Percentiles rank a stretch among this genome's conserved stretches.
Conservation (phyloP, 2,888 invertebrate species). For the Eupithecia vulgata region DNA sequence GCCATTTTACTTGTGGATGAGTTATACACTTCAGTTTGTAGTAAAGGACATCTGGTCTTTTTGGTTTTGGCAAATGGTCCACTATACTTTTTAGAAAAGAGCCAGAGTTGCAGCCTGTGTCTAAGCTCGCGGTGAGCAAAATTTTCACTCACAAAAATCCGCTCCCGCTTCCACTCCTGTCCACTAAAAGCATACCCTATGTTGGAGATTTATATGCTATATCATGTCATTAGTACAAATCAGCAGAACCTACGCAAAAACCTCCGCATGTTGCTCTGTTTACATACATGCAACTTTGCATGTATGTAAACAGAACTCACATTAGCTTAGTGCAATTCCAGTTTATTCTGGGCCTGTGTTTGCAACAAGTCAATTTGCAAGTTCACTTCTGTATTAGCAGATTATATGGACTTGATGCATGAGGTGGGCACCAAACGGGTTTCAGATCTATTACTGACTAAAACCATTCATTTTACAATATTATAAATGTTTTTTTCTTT, state of each 20-base stretch:
- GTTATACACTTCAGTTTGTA: no score
- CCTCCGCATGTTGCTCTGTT: no score
- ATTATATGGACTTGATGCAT: constrained; percentile 13
- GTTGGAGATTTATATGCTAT: constrained; percentile 2
- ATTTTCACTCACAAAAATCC: no score
- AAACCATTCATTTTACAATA: neutral
- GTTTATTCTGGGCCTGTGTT: constrained; percentile 12
- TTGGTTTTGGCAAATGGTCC: no score
- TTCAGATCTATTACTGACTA: neutral
- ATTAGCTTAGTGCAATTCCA: constrained; percentile 4
- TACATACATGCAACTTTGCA: constrained; percentile 14
- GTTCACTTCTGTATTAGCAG: constrained; percentile 30
- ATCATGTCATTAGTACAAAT: constrained; percentile 6
- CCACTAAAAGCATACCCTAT: neutral
- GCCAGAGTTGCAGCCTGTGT: no score
- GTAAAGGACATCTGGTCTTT: no score
- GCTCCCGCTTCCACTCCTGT: neutral
- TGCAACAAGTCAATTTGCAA: constrained; percentile 26
- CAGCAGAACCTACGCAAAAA: constrained; percentile 4
- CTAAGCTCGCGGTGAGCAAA: no score
- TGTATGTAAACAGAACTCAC: neutral
- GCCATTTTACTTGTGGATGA: no score
- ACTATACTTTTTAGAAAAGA: no score
- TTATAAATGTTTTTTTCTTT: no score
- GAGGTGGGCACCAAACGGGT: constrained; percentile 14